phyloP scores from a whole-genome alignment of 2,113 vertebrate genomes.

The Cyanocitta stelleri region DNA sequence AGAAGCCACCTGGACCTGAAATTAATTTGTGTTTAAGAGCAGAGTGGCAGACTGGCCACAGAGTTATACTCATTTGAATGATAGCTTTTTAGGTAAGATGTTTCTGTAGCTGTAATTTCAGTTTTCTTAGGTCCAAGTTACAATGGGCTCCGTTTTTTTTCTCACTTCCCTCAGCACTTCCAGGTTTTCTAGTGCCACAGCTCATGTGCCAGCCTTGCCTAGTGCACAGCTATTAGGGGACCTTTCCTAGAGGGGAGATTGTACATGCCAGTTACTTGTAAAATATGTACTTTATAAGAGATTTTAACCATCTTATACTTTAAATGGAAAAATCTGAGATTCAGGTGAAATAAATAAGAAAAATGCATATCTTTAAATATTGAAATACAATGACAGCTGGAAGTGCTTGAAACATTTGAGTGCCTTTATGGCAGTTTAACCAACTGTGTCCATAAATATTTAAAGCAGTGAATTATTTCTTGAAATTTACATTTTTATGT shows the following conservation, averaged over 20 bases:
- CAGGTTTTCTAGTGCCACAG: not conserved
- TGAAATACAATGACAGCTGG: not conserved
- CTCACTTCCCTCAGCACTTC: not conserved
- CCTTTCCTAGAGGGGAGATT: not conserved
- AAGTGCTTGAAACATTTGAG: not conserved
- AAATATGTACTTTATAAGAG: not conserved
- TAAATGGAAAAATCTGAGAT: not conserved
- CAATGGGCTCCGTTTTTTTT: not conserved
- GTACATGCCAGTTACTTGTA: not conserved
- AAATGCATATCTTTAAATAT: not conserved
- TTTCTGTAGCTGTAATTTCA: not conserved
- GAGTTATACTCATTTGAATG: not conserved
- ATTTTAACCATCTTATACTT: not conserved
- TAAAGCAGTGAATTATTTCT: slow-evolving; percentile 53
- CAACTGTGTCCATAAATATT: slow-evolving; percentile 59
- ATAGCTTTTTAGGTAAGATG: not conserved
- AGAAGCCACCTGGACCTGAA: not conserved
- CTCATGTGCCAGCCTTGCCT: not conserved
- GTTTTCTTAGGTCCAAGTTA: not conserved
- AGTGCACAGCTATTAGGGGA: not conserved
- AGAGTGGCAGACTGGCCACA: not conserved
- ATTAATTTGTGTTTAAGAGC: not conserved
- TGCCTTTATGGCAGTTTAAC: not conserved
- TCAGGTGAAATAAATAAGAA: not conserved
- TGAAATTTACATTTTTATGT: slow-evolving; percentile 62